Conservation (phyloP, 2,888 invertebrate genomes). For the Julus scandinavius region DNA sequence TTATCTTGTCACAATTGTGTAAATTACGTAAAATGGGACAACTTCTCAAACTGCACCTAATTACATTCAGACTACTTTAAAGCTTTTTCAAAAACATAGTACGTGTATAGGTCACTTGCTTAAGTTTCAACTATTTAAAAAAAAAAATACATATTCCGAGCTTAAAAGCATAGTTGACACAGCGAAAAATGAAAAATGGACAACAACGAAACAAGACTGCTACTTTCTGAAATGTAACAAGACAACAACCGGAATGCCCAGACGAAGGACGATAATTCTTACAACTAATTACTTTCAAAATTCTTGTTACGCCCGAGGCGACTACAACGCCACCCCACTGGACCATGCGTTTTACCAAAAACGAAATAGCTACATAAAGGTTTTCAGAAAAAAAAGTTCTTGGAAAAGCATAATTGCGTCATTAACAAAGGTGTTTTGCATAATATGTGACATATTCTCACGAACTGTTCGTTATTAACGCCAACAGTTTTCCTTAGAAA, state of each 20-base stretch:
- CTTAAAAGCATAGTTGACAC: too few species aligned
- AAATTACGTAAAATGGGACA: too few species aligned
- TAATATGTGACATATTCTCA: not conserved
- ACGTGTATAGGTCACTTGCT: too few species aligned
- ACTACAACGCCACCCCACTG: not conserved
- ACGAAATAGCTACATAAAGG: not conserved
- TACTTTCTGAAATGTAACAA: not conserved
- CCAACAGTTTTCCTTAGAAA: not conserved
- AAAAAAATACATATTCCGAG: too few species aligned
- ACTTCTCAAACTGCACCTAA: too few species aligned
- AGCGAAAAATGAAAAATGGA: not conserved
- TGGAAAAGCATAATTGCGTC: not conserved
- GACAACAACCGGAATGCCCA: not conserved
- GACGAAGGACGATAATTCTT: slow-evolving; percentile 7
- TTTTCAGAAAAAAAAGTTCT: not conserved
- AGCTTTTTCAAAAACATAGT: too few species aligned
- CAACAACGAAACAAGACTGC: not conserved
- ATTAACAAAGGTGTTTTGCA: slow-evolving; percentile 12
- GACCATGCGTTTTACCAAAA: not conserved
- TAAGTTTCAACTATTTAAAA: too few species aligned
- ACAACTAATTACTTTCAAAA: slow-evolving; percentile 11
- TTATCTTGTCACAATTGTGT: too few species aligned
- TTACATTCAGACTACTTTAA: too few species aligned
- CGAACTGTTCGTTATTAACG: not conserved
- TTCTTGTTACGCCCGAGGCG: not conserved